Conservation (phyloP, 1,140 invertebrate genomes). For the Galendromus occidentalis region DNA sequence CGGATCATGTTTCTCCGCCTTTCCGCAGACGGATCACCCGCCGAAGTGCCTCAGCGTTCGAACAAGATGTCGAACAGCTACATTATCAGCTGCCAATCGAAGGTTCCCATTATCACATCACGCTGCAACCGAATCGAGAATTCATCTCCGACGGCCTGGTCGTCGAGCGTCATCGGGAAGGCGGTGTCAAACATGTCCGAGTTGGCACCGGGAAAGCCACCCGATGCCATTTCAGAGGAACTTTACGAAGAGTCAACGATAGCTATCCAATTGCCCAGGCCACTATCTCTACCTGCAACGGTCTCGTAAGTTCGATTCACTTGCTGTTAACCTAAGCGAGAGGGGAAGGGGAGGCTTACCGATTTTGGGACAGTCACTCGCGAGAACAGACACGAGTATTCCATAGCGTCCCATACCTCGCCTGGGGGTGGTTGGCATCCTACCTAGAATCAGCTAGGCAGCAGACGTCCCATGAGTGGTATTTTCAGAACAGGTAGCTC, state of each 20-base stretch:
- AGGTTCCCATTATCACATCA: neutral
- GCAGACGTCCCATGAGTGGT: no score
- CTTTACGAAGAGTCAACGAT: neutral
- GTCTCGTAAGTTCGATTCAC: neutral
- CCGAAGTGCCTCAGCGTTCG: neutral
- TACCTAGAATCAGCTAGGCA: no score
- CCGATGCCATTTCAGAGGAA: slow-evolving; percentile 1
- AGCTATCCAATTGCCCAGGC: neutral
- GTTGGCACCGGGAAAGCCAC: neutral
- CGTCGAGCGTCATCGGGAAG: neutral
- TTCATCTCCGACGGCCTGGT: neutral
- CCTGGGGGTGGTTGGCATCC: no score
- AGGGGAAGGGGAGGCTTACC: no score
- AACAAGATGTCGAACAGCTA: neutral
- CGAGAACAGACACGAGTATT: no score
- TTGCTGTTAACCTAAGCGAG: no score
- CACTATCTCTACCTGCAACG: neutral
- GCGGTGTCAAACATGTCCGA: neutral
- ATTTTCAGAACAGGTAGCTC: no score
- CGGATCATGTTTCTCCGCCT: neutral
- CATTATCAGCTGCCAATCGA: neutral
- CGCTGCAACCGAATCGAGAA: neutral
- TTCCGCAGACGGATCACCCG: neutral
- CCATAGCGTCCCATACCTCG: no score
- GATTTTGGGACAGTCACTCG: no score